Percentiles rank a stretch among this genome's conserved stretches.
These are phyloP conservation scores for Mesodorylaimus sp. DNA, from an alignment of 2,888 invertebrate genomes.

Conservation along the genomic window DNA sequence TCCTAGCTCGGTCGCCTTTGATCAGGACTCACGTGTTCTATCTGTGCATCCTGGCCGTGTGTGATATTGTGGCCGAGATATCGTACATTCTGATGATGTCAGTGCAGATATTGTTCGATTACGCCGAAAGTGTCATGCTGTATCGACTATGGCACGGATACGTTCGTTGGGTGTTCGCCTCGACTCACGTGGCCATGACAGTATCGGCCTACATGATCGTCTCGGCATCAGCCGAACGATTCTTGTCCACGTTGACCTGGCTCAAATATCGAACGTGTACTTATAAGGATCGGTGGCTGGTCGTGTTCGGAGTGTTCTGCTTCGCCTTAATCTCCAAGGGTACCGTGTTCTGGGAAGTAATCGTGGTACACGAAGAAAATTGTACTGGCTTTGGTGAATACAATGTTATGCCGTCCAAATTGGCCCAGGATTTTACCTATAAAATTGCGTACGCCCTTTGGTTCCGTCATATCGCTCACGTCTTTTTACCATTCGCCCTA, in stretches of 20 bases:
- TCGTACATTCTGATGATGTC: background rate
- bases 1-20: background rate
- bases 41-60: background rate
- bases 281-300: background rate
- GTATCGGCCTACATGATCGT: slow-evolving; percentile 19
- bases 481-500: slow-evolving; percentile 3
- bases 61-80: background rate
- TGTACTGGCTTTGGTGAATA: slow-evolving; percentile 6
- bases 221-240: slow-evolving; percentile 20
- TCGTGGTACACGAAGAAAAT: background rate
- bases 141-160: slow-evolving; percentile 9
- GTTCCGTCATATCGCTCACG: slow-evolving; percentile 1
- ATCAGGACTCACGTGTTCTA: background rate
- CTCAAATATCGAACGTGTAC: no score
- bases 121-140: background rate
- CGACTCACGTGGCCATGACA: slow-evolving; percentile 16
- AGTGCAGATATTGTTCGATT: background rate
- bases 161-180: slow-evolving; percentile 16
- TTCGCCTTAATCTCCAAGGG: background rate
- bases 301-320: background rate
- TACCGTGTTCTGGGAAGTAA: slow-evolving; percentile 1
- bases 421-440: slow-evolving; percentile 1
- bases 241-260: no score
- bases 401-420: background rate
- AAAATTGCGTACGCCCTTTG: background rate